Evolutionary conservation across 2,888 invertebrate species (phyloP), one percentile per base, ranked within the genome.

Genomic region (Lasioglossum figueresi): DNA sequence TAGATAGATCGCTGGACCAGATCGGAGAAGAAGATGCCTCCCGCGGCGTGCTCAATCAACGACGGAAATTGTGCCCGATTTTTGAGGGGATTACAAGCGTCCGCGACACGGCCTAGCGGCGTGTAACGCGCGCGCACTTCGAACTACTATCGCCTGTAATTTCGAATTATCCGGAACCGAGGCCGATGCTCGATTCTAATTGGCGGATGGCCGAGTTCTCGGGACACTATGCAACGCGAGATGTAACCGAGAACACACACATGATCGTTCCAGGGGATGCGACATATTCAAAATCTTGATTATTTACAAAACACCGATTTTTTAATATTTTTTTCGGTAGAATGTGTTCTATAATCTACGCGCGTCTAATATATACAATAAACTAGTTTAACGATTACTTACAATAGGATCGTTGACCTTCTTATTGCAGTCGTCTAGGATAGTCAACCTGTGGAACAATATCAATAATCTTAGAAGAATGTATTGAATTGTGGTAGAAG

Each of bases 1-100:
- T 88, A 88, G 91, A 89, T 87, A 84, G 86, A 88, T 88, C 85
- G 84, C 78, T 81, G 80, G 88, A 89, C 88, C 81, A 83, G 82
- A 86, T 83, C 84, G 84, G 43, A 68, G 68, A 52, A 23, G 10
- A 52, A 52, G 23, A 31, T 82, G 84, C 76, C 84, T 70, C 80
- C 76, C 77, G 83, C 34, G 78, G 87, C 83, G 84, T 79, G 83
- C 83, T 88, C 88, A 73, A 82, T 88, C 89, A 75, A 45, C 68
- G 80, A 74, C 81, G 68, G 75, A 79, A 82, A 80, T 89, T 89
- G 86, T 83, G 23, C 84, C 56, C 84, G 83, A 89, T 84, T 88
- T 88, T 88, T 81, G 86, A 86, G 83, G 73, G 83, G 83, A 80
- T 74, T 79, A 76, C 68, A 34, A 37, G 16, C 34, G 79, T 75